These are phyloP conservation scores for Lepas anatifera DNA, from an alignment of 2,888 invertebrate genomes.

Conservation along the genomic window DNA sequence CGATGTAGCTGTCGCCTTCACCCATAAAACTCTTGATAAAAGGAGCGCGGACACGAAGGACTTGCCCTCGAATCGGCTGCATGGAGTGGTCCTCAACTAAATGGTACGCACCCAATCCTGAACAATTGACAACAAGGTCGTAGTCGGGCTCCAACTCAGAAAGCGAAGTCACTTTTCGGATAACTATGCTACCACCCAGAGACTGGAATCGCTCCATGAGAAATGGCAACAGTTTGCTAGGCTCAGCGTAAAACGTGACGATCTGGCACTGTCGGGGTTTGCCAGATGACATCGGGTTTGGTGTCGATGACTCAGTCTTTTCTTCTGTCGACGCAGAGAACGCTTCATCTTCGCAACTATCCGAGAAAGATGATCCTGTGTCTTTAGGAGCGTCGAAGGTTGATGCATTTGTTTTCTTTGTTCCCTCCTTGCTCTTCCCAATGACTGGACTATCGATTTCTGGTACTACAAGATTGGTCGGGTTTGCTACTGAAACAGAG, in stretches of 20 bases:
- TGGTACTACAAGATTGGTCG: too few species aligned
- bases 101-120: slow-evolving; percentile 53
- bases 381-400: too few species aligned
- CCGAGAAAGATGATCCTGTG: too few species aligned
- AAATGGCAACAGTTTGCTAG: slow-evolving; percentile 50
- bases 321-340: too few species aligned
- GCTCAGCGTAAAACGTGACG: slow-evolving; percentile 54
- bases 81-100: slow-evolving; percentile 50
- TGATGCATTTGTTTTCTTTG: too few species aligned
- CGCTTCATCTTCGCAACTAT: too few species aligned
- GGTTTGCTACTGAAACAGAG: too few species aligned
- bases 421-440: too few species aligned
- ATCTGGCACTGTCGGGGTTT: slow-evolving; percentile 44
- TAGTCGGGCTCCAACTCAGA: slow-evolving; percentile 42
- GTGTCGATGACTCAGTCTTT: too few species aligned
- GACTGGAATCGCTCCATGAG: slow-evolving; percentile 47
- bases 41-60: slow-evolving; percentile 42
- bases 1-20: not conserved
- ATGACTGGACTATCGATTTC: too few species aligned
- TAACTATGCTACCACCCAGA: slow-evolving; percentile 45
- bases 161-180: slow-evolving; percentile 41
- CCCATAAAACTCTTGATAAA: slow-evolving; percentile 20
- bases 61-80: slow-evolving; percentile 60
- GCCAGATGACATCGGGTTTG: too few species aligned
- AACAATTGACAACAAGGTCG: slow-evolving; percentile 66